phyloP scores from a whole-genome alignment of 1,140 invertebrate genomes.

The Danaus plexippus region DNA sequence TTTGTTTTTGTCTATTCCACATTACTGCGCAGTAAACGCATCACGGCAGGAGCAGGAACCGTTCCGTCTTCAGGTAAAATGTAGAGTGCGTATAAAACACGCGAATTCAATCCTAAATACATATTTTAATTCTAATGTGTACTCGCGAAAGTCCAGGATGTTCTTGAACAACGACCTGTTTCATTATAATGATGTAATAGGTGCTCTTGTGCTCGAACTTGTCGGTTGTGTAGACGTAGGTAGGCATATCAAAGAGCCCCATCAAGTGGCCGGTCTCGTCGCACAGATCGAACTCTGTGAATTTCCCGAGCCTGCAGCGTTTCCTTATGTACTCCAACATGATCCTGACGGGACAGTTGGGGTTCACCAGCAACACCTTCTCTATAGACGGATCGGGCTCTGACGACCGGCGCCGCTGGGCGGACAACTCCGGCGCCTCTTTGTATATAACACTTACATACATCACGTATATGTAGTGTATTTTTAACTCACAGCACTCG shows the following conservation, averaged over 20 bases:
- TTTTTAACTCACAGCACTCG: no score
- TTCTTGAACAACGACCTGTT: constrained; percentile 20
- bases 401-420: constrained; percentile 18
- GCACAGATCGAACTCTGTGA: constrained; percentile 50
- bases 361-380: constrained; percentile 47
- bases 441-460: constrained; percentile 46
- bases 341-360: constrained; percentile 44
- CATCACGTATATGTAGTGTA: constrained; percentile 21
- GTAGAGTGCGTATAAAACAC: no score
- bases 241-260: constrained; percentile 38
- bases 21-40: no score
- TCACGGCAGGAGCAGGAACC: no score
- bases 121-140: no score
- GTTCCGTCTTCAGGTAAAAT: no score
- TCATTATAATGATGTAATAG: constrained; percentile 50
- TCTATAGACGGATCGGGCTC: constrained; percentile 39
- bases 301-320: constrained; percentile 41
- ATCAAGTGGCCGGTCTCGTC: constrained; percentile 38
- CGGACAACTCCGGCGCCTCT: constrained; percentile 44
- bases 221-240: constrained; percentile 42
- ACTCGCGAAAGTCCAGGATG: no score
- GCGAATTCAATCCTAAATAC: no score
- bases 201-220: constrained; percentile 46
- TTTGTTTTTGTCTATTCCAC: no score
- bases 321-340: constrained; percentile 59